Base-by-base conservation (phyloP, 2,113 vertebrate genomes). In the Collichthys lucidus region DNA sequence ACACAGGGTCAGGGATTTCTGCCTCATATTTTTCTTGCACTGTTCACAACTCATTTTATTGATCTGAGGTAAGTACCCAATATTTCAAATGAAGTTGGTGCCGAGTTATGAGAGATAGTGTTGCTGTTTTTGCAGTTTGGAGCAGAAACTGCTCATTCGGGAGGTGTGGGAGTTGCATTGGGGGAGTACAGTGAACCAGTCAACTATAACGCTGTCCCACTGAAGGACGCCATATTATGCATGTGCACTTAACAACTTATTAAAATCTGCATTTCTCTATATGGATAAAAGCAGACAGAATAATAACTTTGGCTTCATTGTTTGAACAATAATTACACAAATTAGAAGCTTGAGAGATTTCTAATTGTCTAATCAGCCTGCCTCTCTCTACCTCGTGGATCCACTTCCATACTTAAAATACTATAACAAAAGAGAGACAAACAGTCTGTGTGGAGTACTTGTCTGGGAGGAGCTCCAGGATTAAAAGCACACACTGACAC, bases 401-500 rank as follows among this genome's bases (percentile, higher is more conserved):
- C 75, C 64, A 77, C 71, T 72, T 86, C 71, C 40, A 52, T 17
- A 49, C 55, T 88, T 69, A 42, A 60, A 75, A 87, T 26, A 56
- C 73, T 86, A 50, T 44, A 49, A 50, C 31, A 49, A 61, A 19
- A 62, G 61, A 49, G 74, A 78, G 78, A 81, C 60, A 67, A 75
- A 68, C 7, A 10, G 0, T 57, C 63, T 49, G 62, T 5, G 11
- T 35, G 40, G 44, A 56, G 4, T 40, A 16, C 31, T 74, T 77
- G 72, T 69, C 40, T 49, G 65, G 67, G 66, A 80, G 77, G 74
- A 72, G 65, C 50, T 84, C 53, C 53, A 60, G 80, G 77, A 86
- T 92, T 90, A 90, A 83, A 88, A 69, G 49, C 81, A 57, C 52
- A 82, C 57, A 76, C 73, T 83, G 79, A 52, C 79, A 46, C 78